Conservation (phyloP, 2,797 vertebrate species). For the Galago senegalensis region DNA sequence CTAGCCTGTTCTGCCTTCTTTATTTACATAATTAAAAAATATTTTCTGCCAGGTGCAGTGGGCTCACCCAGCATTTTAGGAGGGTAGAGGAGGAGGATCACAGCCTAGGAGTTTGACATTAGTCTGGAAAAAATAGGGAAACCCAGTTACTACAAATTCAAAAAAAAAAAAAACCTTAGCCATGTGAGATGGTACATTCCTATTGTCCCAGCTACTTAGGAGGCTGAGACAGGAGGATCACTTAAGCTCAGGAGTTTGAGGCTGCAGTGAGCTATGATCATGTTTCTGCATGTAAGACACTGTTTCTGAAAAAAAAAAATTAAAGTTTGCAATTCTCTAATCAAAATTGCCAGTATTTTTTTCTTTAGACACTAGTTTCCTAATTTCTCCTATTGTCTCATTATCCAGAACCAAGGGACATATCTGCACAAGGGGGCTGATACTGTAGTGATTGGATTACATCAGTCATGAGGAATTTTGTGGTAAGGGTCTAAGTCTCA, state of each 20-base stretch:
- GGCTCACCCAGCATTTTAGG: background rate
- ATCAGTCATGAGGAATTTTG: background rate
- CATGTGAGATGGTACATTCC: background rate
- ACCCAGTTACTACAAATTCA: background rate
- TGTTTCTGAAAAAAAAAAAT: background rate
- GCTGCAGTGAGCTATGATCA: background rate
- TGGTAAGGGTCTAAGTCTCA: background rate
- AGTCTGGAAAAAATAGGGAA: background rate
- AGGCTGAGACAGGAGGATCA: background rate
- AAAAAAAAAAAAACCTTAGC: background rate
- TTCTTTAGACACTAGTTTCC: background rate
- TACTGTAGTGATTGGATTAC: background rate
- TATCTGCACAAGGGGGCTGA: background rate
- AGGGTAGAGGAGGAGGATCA: background rate
- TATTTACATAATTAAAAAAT: background rate
- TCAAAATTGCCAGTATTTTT: background rate
- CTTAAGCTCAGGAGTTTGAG: background rate
- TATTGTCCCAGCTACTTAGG: background rate
- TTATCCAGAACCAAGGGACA: background rate
- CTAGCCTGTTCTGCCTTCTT: background rate
- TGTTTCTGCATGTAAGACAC: background rate
- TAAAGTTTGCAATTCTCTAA: background rate
- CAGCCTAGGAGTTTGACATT: background rate
- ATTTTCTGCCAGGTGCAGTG: background rate
- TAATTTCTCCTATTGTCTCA: background rate